Evolutionary conservation across 2,888 invertebrate genomes (phyloP).

Genomic region (Morpho deidamia): DNA sequence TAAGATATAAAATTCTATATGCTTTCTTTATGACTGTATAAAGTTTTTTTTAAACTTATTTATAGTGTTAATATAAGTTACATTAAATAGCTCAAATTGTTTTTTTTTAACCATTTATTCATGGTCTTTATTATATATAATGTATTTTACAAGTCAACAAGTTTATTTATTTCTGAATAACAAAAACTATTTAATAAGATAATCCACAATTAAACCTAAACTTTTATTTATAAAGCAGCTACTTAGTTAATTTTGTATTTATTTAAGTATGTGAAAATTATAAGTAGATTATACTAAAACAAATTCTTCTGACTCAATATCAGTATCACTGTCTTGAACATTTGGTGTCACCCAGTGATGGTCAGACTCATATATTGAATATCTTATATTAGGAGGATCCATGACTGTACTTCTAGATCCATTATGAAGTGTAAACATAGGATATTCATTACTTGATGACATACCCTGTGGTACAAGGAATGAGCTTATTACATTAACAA

Average conservation of each 20-base stretch:
- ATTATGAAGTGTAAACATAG: slow-evolving; percentile 89
- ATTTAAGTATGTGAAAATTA: neutral
- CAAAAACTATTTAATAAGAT: no score
- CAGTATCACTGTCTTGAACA: slow-evolving; percentile 79
- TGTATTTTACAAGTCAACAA: no score
- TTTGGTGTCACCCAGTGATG: slow-evolving; percentile 69
- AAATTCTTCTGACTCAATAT: slow-evolving; percentile 86
- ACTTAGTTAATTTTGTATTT: neutral
- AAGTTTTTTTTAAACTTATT: no score
- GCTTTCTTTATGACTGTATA: no score
- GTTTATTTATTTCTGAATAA: no score
- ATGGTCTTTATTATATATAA: no score
- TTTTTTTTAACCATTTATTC: no score
- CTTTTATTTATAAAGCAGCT: neutral
- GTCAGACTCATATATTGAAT: slow-evolving; percentile 74
- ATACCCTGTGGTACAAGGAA: slow-evolving; percentile 67
- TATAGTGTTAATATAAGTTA: no score
- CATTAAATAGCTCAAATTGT: no score
- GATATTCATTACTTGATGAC: slow-evolving; percentile 82
- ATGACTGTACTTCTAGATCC: slow-evolving; percentile 82
- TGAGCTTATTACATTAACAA: slow-evolving; percentile 83
- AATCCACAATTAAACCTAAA: no score
- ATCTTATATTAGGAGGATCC: slow-evolving; percentile 75
- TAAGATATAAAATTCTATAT: no score
- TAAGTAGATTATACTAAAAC: slow-evolving; percentile 76